These are phyloP conservation scores for Scaptodrosophila lebanonensis DNA, from an alignment of 1,140 invertebrate genomes.

Conservation along the genomic window DNA sequence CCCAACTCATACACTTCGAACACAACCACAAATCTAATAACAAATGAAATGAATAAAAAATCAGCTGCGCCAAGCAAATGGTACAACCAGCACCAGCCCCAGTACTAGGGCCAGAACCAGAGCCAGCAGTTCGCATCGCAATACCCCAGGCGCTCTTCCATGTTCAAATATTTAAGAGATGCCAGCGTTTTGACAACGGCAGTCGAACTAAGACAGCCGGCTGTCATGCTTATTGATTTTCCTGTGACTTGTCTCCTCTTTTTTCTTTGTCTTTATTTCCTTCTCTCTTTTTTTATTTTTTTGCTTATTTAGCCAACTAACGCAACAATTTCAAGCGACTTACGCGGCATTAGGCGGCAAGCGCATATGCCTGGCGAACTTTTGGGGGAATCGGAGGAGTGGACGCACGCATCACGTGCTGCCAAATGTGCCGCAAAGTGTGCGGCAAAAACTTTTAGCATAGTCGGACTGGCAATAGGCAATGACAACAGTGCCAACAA, in stretches of 20 bases:
- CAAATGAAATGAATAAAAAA: conserved; percentile 67
- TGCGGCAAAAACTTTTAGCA: conserved; percentile 22
- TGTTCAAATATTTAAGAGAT: conserved; percentile 40
- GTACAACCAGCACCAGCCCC: conserved; percentile 13
- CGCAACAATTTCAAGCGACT: conserved; percentile 28
- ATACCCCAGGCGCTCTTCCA: not conserved
- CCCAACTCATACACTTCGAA: not conserved
- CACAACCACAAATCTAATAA: conserved; percentile 27
- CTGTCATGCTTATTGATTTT: conserved; percentile 37
- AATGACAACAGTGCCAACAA: conserved; percentile 39
- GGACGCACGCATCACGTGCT: conserved; percentile 60
- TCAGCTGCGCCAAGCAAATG: conserved; percentile 34
- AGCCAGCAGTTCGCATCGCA: not conserved
- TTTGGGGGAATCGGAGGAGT: conserved; percentile 7
- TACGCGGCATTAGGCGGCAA: conserved; percentile 18
- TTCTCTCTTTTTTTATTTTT: not conserved
- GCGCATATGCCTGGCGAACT: conserved; percentile 26
- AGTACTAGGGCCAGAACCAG: not conserved
- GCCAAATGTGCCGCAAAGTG: conserved; percentile 60
- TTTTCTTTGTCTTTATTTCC: not conserved
- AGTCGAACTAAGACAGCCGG: conserved; percentile 5
- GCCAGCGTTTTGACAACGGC: conserved; percentile 3
- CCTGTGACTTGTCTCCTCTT: conserved; percentile 4
- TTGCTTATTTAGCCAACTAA: conserved; percentile 16
- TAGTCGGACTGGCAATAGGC: conserved; percentile 11